These are phyloP conservation scores for Ctenochaetus hawaiiensis DNA, from an alignment of 2,797 vertebrate species.

Conservation along the genomic window DNA sequence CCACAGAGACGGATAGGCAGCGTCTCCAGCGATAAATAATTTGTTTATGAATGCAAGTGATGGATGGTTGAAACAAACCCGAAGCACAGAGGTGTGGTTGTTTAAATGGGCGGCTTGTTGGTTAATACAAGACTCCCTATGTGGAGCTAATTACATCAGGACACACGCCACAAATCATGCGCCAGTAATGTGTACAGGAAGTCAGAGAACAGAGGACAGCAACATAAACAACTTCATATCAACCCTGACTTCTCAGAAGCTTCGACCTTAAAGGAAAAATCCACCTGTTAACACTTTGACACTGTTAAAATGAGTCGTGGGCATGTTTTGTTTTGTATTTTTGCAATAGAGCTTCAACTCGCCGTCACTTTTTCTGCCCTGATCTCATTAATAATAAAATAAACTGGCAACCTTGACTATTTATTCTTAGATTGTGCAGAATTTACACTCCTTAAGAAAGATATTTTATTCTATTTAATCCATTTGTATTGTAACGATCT, in stretches of 20 bases:
- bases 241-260: slow-evolving; percentile 21
- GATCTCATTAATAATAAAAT: too few species aligned
- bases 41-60: slow-evolving; percentile 17
- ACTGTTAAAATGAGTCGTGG: neutral
- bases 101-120: slow-evolving; percentile 32
- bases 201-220: slow-evolving; percentile 45
- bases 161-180: slow-evolving; percentile 56
- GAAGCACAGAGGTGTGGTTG: slow-evolving; percentile 23
- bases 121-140: slow-evolving; percentile 39
- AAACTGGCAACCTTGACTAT: too few species aligned
- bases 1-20: slow-evolving; percentile 11
- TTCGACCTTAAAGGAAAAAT: slow-evolving; percentile 52
- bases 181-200: slow-evolving; percentile 39
- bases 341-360: too few species aligned
- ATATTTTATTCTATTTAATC: too few species aligned
- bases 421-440: too few species aligned
- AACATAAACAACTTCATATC: slow-evolving; percentile 32
- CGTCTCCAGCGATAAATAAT: slow-evolving; percentile 40
- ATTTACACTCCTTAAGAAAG: too few species aligned
- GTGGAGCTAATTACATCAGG: slow-evolving; percentile 30
- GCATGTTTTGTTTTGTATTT: neutral
- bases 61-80: slow-evolving; percentile 10
- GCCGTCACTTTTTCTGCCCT: too few species aligned
- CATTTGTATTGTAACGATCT: too few species aligned
- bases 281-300: slow-evolving; percentile 44